Evolutionary conservation across 2,113 vertebrate genomes (phyloP).

Genomic region (Atherinomorus stipes): DNA sequence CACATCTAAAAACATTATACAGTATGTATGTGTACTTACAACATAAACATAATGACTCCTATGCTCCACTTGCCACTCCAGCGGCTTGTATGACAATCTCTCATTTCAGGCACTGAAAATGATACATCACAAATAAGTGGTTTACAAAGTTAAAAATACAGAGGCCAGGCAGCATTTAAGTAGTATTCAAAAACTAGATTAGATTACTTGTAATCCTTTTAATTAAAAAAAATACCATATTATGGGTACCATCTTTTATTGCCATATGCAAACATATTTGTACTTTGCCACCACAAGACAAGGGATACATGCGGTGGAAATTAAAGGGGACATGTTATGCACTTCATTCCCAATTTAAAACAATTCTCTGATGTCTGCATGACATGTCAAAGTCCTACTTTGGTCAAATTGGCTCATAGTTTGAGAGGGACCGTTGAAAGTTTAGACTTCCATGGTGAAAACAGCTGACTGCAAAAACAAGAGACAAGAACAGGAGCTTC

Average conservation of each 20-base stretch:
- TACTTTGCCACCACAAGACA: neutral
- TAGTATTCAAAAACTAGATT: neutral
- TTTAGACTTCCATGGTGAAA: too few relatives aligned
- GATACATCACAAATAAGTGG: conserved; percentile 67
- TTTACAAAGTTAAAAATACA: neutral
- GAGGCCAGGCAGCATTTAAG: neutral
- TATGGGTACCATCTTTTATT: neutral
- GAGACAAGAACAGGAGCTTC: too few relatives aligned
- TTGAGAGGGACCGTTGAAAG: too few relatives aligned
- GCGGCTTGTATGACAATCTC: conserved; percentile 88
- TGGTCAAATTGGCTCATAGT: too few relatives aligned
- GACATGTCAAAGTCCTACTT: too few relatives aligned
- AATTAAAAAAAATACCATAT: conserved; percentile 2
- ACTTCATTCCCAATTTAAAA: too few relatives aligned
- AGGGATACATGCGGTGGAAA: neutral
- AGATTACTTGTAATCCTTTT: neutral
- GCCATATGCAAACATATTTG: neutral
- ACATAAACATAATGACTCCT: conserved; percentile 92
- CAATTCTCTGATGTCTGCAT: too few relatives aligned
- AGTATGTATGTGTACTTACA: conserved; percentile 84
- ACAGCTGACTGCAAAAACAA: too few relatives aligned
- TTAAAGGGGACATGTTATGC: too few relatives aligned
- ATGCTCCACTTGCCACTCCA: conserved; percentile 93
- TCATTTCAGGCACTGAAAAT: conserved; percentile 92
- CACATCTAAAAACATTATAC: neutral